Base-by-base conservation (phyloP, 2,888 invertebrate species). In the Ophion ellenae region DNA sequence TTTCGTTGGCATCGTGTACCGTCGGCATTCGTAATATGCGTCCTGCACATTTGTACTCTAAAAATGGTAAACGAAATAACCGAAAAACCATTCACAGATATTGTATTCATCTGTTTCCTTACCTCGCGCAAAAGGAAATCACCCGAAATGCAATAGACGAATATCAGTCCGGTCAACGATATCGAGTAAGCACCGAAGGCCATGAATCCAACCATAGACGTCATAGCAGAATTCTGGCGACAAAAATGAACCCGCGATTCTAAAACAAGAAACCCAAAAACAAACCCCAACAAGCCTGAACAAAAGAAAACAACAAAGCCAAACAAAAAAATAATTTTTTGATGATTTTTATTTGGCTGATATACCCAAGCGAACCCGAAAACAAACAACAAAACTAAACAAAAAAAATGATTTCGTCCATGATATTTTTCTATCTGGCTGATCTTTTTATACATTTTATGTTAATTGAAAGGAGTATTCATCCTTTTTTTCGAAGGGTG, bases 11-110 rank as follows among this genome's bases (percentile, higher is more conserved):
- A 87, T 83, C 28, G 75, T 47, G 64, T 79, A 76, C 83, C 83
- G 86, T 32, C 73, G 63, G 24, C 81, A 81, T 24, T 85, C 83
- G 61, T 79, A 87, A 76, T 67, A 85, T 2, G 87, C 80, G 11
- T 82, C 24, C 5, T 59, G 66, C 2, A 87, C 78, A 24, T 84
- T 84, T 17, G 70, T 28, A 9, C 84, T 77, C 87, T 87, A 17
- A 45, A 71, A 47, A 28, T 4, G 20, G 53, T 28, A 32, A 32
- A 28, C 59, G 70, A 61, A 28, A 59, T 4, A 57, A 40, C 5
- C 7, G 75, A 36, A 40, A 82, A 20, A 63, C 2, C 4, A 24
- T 63, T 20, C 63, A 32, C 14, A 32, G 17, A 17, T 3, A 36
- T 32, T 32, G 32, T 17, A 53, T 10, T 69, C 59, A 28, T 63